Conservation (phyloP, 2,888 invertebrate species). For the Carabus problematicus region DNA sequence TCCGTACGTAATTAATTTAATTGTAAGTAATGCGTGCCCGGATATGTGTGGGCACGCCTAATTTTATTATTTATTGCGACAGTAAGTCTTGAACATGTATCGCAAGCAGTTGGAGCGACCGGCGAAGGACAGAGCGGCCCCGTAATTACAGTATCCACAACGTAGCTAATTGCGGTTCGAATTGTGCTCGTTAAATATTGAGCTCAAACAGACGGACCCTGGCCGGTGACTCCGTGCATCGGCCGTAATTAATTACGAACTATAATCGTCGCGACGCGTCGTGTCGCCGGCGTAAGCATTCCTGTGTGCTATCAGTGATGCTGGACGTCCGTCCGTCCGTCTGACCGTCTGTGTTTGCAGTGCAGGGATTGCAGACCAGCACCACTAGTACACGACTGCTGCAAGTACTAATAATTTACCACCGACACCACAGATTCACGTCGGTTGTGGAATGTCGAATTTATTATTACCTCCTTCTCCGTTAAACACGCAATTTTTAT, state of each 20-base stretch:
- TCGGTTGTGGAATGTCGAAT: slow-evolving; percentile 1
- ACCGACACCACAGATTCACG: neutral
- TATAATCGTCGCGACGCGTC: slow-evolving; percentile 25
- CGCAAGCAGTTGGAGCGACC: slow-evolving; percentile 7
- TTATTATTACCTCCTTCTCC: neutral
- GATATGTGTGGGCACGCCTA: slow-evolving; percentile 42
- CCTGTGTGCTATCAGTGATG: slow-evolving; percentile 8
- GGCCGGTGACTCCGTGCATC: neutral
- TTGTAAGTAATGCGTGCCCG: slow-evolving; percentile 38
- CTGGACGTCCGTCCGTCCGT: neutral
- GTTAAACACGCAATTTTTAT: too few relatives aligned
- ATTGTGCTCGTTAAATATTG: slow-evolving; percentile 40
- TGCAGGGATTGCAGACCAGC: neutral
- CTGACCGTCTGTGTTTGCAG: neutral
- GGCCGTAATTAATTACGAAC: slow-evolving; percentile 23
- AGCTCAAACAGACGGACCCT: slow-evolving; percentile 24
- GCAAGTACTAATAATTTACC: too few relatives aligned
- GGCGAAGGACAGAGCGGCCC: neutral
- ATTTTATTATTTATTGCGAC: slow-evolving; percentile 42
- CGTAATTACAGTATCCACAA: slow-evolving; percentile 35
- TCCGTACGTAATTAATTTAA: slow-evolving; percentile 30
- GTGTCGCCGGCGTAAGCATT: neutral
- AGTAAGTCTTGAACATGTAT: slow-evolving; percentile 9
- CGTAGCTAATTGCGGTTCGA: slow-evolving; percentile 33
- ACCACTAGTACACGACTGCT: too few relatives aligned